A percentile compares a stretch with the other conserved stretches of the same genome.
phyloP scores from a whole-genome alignment of 2,797 vertebrate species.

The Potorous gilbertii region DNA sequence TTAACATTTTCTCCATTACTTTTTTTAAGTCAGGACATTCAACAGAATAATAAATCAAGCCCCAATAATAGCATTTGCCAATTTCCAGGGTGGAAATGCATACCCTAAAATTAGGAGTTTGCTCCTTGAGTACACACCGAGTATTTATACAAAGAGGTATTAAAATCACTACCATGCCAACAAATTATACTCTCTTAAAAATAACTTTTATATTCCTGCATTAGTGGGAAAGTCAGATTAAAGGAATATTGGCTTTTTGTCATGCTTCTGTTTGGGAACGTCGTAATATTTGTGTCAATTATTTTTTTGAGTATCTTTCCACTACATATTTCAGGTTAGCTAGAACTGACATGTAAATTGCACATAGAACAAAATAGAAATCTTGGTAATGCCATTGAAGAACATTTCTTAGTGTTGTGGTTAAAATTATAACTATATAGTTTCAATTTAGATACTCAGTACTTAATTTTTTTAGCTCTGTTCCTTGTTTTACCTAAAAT shows the following conservation, averaged over 20 bases:
- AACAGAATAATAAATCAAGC: background rate
- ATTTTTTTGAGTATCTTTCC: background rate
- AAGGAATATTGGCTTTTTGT: background rate
- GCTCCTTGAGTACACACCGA: background rate
- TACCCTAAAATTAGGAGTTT: background rate
- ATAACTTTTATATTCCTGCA: background rate
- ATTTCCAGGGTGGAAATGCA: background rate
- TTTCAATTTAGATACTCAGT: conserved; percentile 2
- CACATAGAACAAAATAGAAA: background rate
- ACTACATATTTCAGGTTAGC: background rate
- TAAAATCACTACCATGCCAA: background rate
- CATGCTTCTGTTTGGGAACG: background rate
- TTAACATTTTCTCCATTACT: background rate
- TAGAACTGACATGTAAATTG: background rate
- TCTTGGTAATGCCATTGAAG: background rate
- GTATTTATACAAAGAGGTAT: background rate
- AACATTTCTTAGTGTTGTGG: background rate
- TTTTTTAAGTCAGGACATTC: background rate
- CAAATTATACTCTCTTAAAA: background rate
- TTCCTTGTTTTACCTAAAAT: conserved; percentile 3
- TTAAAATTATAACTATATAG: conserved; percentile 32
- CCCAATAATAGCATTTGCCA: background rate
- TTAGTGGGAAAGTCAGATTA: background rate
- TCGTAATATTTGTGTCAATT: background rate
- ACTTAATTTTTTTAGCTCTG: conserved; percentile 48